Evolutionary conservation across 1,140 invertebrate genomes (phyloP).

Genomic region (Heliconius nattereri): DNA sequence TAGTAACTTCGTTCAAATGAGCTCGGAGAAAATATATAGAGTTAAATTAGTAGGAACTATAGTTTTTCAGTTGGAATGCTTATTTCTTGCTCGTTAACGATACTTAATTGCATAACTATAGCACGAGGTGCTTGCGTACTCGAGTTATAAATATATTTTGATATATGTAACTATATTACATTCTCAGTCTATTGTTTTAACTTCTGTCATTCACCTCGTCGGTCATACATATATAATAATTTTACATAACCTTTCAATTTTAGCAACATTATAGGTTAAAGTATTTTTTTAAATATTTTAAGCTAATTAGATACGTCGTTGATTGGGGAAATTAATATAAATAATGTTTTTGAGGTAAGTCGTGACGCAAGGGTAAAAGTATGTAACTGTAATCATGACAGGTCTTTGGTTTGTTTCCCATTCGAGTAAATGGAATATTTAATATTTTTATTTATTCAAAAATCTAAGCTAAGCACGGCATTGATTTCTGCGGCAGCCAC

Average conservation of each 20-base stretch:
- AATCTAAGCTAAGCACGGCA: no score
- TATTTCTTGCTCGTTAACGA: slow-evolving; percentile 14
- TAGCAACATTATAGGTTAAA: not conserved
- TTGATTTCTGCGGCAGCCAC: no score
- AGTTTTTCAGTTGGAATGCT: slow-evolving; percentile 6
- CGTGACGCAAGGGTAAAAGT: no score
- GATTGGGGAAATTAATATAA: not conserved
- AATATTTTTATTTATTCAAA: no score
- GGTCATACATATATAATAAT: not conserved
- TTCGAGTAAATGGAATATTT: no score
- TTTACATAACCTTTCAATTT: not conserved
- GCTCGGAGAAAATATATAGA: not conserved
- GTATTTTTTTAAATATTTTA: not conserved
- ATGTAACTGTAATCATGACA: no score
- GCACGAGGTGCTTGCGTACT: slow-evolving; percentile 9
- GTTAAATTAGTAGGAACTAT: slow-evolving; percentile 9
- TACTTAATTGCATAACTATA: slow-evolving; percentile 22
- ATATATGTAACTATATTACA: not conserved
- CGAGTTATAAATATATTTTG: not conserved
- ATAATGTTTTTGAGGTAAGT: not conserved
- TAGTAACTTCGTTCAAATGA: not conserved
- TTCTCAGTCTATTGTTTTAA: slow-evolving; percentile 1
- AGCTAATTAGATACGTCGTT: not conserved
- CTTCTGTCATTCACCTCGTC: slow-evolving; percentile 1
- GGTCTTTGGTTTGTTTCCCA: no score